A percentile compares a stretch with the other conserved stretches of the same genome.
phyloP scores from a whole-genome alignment of 2,797 vertebrate genomes.

The Platyrinchus mystaceus region DNA sequence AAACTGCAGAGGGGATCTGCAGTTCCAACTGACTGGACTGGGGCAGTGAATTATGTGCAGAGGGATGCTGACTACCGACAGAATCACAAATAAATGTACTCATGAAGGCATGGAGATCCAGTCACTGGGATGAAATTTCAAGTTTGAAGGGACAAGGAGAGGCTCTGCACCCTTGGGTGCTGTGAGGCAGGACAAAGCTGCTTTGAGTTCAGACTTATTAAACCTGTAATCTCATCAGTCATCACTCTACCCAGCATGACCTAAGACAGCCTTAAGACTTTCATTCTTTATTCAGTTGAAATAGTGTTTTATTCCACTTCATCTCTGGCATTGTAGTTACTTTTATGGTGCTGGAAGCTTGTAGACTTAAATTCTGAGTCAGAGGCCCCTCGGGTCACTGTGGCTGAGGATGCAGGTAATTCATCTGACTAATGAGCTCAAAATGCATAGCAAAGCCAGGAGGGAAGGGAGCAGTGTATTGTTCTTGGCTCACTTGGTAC shows the following conservation, averaged over 20 bases:
- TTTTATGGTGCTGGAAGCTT: background rate
- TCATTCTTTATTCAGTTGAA: background rate
- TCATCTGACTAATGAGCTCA: background rate
- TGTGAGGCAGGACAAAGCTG: background rate
- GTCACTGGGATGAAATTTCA: background rate
- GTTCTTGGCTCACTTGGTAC: background rate
- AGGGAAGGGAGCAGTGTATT: background rate
- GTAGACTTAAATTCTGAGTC: background rate
- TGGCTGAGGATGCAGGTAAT: background rate
- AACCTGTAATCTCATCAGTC: background rate
- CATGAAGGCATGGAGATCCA: background rate
- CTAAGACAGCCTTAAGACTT: background rate
- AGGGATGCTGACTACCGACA: background rate
- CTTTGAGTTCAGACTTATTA: background rate
- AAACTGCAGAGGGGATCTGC: background rate
- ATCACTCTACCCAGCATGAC: background rate
- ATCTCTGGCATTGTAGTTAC: background rate
- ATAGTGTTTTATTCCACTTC: background rate
- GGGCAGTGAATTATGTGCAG: background rate
- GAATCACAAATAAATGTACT: background rate
- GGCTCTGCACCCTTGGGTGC: accelerated
- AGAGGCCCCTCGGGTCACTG: background rate
- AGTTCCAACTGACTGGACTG: background rate
- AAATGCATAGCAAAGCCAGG: background rate
- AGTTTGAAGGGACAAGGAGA: background rate